Conservation (phyloP, 2,113 vertebrate species). For the Ammodytes dubius region DNA sequence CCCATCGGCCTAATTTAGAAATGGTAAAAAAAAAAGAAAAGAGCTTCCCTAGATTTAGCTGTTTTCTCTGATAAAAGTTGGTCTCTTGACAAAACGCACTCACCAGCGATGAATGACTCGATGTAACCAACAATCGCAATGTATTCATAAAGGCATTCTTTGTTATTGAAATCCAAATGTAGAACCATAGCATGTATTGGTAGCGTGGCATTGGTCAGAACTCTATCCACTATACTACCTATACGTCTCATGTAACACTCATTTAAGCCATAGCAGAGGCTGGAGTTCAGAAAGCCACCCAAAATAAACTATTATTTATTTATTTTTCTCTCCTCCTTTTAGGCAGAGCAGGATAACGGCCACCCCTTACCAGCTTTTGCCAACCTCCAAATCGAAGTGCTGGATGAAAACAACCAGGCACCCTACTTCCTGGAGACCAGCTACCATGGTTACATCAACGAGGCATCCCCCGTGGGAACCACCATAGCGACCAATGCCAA, state of each 20-base stretch:
- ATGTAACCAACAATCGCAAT: neutral
- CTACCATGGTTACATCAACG: slow-evolving; percentile 94
- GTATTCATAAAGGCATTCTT: neutral
- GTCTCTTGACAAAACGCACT: neutral
- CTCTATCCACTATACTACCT: neutral
- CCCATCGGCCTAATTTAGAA: neutral
- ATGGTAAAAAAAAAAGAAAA: neutral
- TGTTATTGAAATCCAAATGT: neutral
- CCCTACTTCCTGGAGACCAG: slow-evolving; percentile 91
- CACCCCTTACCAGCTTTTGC: slow-evolving; percentile 97
- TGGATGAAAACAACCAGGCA: slow-evolving; percentile 97
- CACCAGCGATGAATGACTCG: neutral
- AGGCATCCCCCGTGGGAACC: slow-evolving; percentile 93
- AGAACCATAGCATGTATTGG: no score
- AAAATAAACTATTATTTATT: slow-evolving; percentile 16
- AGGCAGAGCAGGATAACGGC: slow-evolving; percentile 98
- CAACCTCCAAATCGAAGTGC: slow-evolving; percentile 94
- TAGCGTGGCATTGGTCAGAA: neutral
- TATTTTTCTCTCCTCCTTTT: slow-evolving; percentile 6
- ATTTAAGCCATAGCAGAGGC: neutral
- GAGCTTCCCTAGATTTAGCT: neutral
- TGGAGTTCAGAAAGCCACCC: slow-evolving; percentile 4
- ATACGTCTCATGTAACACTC: no score
- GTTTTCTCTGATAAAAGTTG: neutral
- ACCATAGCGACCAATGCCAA: slow-evolving; percentile 87